Evolutionary conservation across 2,888 invertebrate species (phyloP), one percentile per base, ranked within the genome.

Genomic region (Beris morrisii): DNA sequence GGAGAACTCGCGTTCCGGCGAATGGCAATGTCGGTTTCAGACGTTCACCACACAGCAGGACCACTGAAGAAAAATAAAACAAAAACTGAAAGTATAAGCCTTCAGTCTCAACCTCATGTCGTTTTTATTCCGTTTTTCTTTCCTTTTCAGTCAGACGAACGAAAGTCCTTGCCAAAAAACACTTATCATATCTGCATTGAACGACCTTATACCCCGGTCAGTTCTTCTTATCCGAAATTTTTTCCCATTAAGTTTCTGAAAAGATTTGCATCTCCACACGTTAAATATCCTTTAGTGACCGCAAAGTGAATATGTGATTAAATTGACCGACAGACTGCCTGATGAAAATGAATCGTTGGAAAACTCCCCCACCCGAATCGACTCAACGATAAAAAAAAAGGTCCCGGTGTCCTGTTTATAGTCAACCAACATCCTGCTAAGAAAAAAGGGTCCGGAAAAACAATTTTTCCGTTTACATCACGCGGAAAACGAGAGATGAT

Each of bases 241-340:
- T 9, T 38, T 38, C 38, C 9, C 38, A 38, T 38, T 38, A 5
- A 5, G 9, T 7, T 38, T 38, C 38, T 9, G 38, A 38, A 38
- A 9, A 38, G 38, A 38, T 38, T 38, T 9, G 38, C 38, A 38
- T 38, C 38, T 38, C 22, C 3, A 22, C 22, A 22, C 22, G 1
- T 22, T 53, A 30, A 53, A 53, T 13, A 66, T 46, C 46, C 58
- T 66, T 59, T 50, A 66, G 59, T 66, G 58, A 66, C 58, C 58
- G 53, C 58, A 58, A 32, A 52, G 31, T 52, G 30, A 11, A 15
- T 66, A 22, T 38, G 38, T 12, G 55, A 5, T 46, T 46, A 48
- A 46, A 45, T n/a, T 46, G 55, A 79, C 77, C 78, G 77, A 78
- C 77, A 78, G 77, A 78, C 80, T 77, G 77, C 78, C 78, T 75